phyloP scores from a whole-genome alignment of 2,113 vertebrate species.

The Lathamus discolor region DNA sequence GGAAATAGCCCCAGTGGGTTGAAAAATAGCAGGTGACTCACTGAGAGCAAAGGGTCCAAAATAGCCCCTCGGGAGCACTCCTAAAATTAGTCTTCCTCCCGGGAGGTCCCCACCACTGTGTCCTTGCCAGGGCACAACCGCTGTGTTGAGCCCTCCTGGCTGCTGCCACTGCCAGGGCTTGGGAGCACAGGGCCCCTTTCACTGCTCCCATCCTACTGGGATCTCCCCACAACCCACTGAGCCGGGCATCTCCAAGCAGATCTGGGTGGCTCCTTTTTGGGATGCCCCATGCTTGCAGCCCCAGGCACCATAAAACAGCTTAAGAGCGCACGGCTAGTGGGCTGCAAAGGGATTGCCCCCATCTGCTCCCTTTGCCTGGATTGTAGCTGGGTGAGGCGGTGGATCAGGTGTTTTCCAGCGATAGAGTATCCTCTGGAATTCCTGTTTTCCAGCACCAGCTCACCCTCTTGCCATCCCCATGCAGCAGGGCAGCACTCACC shows the following conservation, averaged over 20 bases:
- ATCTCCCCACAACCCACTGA: background rate
- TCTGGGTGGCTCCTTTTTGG: rapidly evolving
- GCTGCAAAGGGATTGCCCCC: background rate
- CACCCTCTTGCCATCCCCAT: background rate
- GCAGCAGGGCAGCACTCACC: background rate
- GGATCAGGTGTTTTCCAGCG: background rate
- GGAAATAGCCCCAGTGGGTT: slow-evolving; percentile 25
- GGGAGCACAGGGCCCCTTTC: rapidly evolving
- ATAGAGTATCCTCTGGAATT: background rate
- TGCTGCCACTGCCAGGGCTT: background rate
- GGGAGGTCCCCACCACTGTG: slow-evolving; percentile 22
- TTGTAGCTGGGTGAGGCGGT: background rate
- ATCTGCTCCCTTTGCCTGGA: background rate
- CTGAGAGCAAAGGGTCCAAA: slow-evolving; percentile 54
- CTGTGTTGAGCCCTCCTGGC: background rate
- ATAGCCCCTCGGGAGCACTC: slow-evolving; percentile 50
- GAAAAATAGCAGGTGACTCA: slow-evolving; percentile 68
- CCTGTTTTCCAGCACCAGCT: background rate
- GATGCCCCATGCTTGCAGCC: background rate
- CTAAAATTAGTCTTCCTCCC: slow-evolving; percentile 57
- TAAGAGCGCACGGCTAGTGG: rapidly evolving
- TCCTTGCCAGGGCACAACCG: slow-evolving; percentile 54
- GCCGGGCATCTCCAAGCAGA: rapidly evolving
- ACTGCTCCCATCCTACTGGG: background rate
- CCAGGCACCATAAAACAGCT: background rate